Evolutionary conservation across 2,113 vertebrate species (phyloP).

Genomic region (Lethenteron camtschaticum): DNA sequence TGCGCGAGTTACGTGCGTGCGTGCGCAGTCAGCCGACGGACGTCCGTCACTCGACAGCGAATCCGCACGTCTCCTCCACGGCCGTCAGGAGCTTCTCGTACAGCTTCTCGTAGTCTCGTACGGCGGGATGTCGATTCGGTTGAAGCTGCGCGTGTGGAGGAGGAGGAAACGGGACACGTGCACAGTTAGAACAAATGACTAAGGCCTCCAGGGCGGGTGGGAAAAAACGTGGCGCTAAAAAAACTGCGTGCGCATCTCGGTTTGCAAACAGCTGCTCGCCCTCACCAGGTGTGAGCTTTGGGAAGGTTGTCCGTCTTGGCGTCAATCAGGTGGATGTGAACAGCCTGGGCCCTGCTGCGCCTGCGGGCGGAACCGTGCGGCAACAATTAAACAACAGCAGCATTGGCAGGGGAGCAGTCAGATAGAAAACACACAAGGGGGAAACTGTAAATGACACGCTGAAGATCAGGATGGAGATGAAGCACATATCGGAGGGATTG

Average conservation of each 20-base stretch:
- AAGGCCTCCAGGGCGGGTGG: neutral
- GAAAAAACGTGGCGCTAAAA: no score
- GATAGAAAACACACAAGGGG: neutral
- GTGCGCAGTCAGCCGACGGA: no score
- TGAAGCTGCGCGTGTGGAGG: conserved; percentile 40
- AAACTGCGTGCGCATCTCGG: neutral
- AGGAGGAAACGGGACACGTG: conserved; percentile 1
- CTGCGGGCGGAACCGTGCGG: conserved; percentile 18
- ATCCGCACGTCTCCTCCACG: conserved; percentile 96
- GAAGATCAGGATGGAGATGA: no score
- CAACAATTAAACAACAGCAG: neutral
- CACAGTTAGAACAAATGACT: neutral
- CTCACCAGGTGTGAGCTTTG: conserved; percentile 93
- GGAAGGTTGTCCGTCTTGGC: conserved; percentile 84
- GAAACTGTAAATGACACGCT: neutral
- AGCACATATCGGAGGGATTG: no score
- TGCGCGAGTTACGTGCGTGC: no score
- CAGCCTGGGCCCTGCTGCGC: conserved; percentile 76
- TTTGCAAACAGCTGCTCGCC: neutral
- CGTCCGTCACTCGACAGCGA: conserved; percentile 65
- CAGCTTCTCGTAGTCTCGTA: conserved; percentile 92
- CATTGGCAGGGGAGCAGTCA: neutral
- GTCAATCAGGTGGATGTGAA: conserved; percentile 98
- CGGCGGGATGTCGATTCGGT: conserved; percentile 93
- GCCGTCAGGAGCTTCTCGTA: conserved; percentile 98